Base-by-base conservation (phyloP, 2,113 vertebrate species). In the Echinops telfairi region DNA sequence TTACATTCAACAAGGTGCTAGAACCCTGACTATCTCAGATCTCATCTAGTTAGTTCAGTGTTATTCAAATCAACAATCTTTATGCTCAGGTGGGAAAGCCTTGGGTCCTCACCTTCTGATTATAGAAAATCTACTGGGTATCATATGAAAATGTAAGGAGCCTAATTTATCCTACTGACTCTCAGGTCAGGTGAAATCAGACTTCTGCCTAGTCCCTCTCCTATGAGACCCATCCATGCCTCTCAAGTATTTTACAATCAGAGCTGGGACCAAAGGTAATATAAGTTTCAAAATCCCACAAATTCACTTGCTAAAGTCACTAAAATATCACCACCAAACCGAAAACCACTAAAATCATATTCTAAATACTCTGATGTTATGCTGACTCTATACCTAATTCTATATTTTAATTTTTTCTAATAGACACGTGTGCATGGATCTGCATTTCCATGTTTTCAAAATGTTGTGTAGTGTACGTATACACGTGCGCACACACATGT, bases 241-340 rank as follows among this genome's bases (percentile, higher is more conserved):
- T 84, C 40, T 88, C n/a, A 36, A 58, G 16, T 14, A 83, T 38
- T 86, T 94, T 85, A 88, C 78, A 22, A 75, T 75, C 20, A 96
- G 40, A 95, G 11, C 64, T 84, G 23, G 10, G 66, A 57, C 9
- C 43, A 80, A 79, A 83, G 31, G 31, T 66, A 8, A 68, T 47
- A 66, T 6, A 82, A 64, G 8, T 75, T 86, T 33, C 47, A 5
- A 58, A 82, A 85, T 88, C 40, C n/a, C 53, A 81, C 33, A 47
- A 1, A 73, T 89, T 17, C 83, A 15, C 22, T 23, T 12, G 23
- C 25, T 17, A 81, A 53, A 53, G 47, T 53, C 47, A 53, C 47
- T 6, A 53, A 53, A 53, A 10, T 53, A 53, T 53, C 47, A 53
- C 47, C 47, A 53, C 47, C 47, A 53, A 53, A 53, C 47, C 23